phyloP scores from a whole-genome alignment of 2,888 invertebrate species.

The Alviniconcha strummeri region DNA sequence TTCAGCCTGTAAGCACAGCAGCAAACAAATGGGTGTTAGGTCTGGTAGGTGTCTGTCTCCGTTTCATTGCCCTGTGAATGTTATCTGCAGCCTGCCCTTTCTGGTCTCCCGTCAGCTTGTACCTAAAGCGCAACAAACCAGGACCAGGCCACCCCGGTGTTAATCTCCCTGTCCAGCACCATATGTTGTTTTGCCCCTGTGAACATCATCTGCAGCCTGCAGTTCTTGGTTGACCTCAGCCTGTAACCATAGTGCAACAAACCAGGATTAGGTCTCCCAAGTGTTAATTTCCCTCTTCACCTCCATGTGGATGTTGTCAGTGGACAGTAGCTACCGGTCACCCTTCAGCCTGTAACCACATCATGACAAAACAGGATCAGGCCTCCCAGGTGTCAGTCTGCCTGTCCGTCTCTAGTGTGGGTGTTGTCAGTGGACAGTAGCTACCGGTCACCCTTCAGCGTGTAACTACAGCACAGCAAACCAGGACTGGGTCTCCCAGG shows the following conservation, averaged over 20 bases:
- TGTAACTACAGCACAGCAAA: slow-evolving; percentile 45
- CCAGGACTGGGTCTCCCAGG: too few species aligned
- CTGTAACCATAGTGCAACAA: slow-evolving; percentile 51
- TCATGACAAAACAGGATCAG: too few species aligned
- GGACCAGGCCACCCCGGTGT: too few species aligned
- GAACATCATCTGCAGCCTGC: slow-evolving; percentile 55
- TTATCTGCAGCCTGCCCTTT: slow-evolving; percentile 54
- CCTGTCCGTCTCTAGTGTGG: slow-evolving; percentile 57
- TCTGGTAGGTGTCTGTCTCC: too few species aligned
- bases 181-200: slow-evolving; percentile 45
- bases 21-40: too few species aligned
- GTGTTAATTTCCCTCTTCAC: slow-evolving; percentile 60
- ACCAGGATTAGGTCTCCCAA: too few species aligned
- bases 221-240: slow-evolving; percentile 62
- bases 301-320: slow-evolving; percentile 59
- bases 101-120: slow-evolving; percentile 65
- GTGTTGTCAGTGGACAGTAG: slow-evolving; percentile 63
- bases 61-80: slow-evolving; percentile 58
- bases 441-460: slow-evolving; percentile 64
- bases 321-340: slow-evolving; percentile 62
- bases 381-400: slow-evolving; percentile 60
- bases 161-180: slow-evolving; percentile 43
- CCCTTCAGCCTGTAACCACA: slow-evolving; percentile 59
- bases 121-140: background rate
- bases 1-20: slow-evolving; percentile 55